phyloP scores from a whole-genome alignment of 1,140 invertebrate genomes.

The Pogonomyrmex californicus region DNA sequence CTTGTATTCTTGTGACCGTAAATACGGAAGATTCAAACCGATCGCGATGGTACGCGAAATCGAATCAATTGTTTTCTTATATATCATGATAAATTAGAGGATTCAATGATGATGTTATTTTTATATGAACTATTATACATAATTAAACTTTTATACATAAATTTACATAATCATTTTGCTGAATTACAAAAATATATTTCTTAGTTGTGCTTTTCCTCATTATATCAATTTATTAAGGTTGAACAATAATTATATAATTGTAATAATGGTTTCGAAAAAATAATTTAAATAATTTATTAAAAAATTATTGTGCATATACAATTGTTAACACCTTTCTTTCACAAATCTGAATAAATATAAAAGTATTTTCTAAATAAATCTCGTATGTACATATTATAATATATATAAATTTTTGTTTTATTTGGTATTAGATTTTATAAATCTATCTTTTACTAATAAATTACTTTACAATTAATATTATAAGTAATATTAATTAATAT shows the following conservation, averaged over 20 bases:
- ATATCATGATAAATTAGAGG: slow-evolving; percentile 13
- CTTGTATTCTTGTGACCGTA: too few relatives aligned
- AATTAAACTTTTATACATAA: neutral
- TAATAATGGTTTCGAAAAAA: neutral
- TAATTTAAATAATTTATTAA: neutral
- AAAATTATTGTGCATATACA: neutral
- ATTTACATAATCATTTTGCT: slow-evolving; percentile 6
- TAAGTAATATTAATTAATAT: too few relatives aligned
- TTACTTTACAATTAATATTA: neutral
- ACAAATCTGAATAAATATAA: neutral
- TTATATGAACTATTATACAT: neutral
- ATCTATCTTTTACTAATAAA: neutral
- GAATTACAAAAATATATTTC: neutral
- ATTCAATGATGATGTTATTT: neutral
- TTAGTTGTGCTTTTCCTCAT: neutral
- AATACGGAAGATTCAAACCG: slow-evolving; percentile 24
- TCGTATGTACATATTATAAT: neutral
- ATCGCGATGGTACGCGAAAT: slow-evolving; percentile 1
- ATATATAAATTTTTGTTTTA: slow-evolving; percentile 1
- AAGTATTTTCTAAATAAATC: neutral
- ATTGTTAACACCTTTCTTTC: neutral
- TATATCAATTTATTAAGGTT: neutral
- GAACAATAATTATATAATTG: neutral
- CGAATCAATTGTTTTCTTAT: slow-evolving; percentile 26
- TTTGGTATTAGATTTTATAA: neutral